Base-by-base conservation (phyloP, 2,113 vertebrate genomes). In the Nibea albiflora region DNA sequence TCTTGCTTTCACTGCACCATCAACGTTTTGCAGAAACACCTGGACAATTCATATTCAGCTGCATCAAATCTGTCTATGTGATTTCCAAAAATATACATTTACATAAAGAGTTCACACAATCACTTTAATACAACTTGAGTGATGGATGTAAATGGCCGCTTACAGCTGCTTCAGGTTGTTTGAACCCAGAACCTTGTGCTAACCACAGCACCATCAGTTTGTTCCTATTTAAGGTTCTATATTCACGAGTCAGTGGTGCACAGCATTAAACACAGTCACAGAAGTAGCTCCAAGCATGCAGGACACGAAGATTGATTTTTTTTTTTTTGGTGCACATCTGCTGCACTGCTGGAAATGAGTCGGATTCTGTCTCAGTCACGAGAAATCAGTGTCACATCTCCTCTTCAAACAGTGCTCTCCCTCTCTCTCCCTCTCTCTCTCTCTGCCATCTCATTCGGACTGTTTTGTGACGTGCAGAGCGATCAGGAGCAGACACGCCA, bases 301-400 rank as follows among this genome's bases (percentile, higher is more conserved):
- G 49, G 67, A 76, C 76, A 57, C 2, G 14, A 19, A 57, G 8
- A 35, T 19, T 19, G 63, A 31, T 39, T 39, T 39, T 39, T 39
- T 39, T 31, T 9, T 9, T 39, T 9, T 54, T 52, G 61, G 11
- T 57, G 56, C 70, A 77, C 78, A 78, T 52, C 78, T 78, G 78
- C 35, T 44, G 46, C 85, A 69, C 85, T 79, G 79, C 79, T 76
- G 71, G 79, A 76, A 71, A 74, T 15, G 3, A 58, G 39, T 5
- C 15, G 44, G 52, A 53, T 66, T 28, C 24, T 76, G 50, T 15
- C 19, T 78, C 49, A 28, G 26, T 60, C 50, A 3, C 16, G 57
- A 49, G 17, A 64, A 69, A 75, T 79, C 66, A 50, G 68, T 26
- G 44, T 62, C 19, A 44, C 35, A 12, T 26, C 39, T 11, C n/a